Conservation (phyloP, 2,888 invertebrate species). For the Tenthredo notha region DNA sequence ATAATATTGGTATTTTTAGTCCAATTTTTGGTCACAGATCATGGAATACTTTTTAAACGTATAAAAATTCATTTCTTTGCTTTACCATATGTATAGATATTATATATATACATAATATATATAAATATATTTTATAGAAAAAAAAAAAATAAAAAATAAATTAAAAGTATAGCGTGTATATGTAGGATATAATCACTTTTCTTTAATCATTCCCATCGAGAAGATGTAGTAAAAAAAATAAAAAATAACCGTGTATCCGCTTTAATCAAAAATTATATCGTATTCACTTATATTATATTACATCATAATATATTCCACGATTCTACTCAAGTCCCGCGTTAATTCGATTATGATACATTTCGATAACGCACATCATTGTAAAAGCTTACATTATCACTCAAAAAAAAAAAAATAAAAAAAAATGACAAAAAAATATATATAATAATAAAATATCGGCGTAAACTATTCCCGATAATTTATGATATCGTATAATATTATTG, state of each 20-base stretch:
- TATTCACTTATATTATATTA: not conserved
- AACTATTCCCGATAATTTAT: no score
- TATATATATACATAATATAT: no score
- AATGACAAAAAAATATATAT: not conserved
- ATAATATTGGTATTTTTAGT: conserved; percentile 40
- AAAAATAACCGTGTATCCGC: not conserved
- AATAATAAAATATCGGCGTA: not conserved
- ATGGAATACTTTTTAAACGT: conserved; percentile 61
- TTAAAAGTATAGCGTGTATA: not conserved
- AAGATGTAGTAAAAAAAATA: not conserved
- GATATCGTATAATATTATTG: not conserved
- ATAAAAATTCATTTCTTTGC: no score
- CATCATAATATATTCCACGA: not conserved
- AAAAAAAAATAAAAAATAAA: not conserved
- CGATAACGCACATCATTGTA: not conserved
- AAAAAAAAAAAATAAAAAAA: not conserved
- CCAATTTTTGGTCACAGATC: conserved; percentile 59
- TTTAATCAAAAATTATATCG: no score
- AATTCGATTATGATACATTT: not conserved
- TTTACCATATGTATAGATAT: not conserved
- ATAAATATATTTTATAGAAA: no score
- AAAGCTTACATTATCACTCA: not conserved
- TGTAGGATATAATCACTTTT: not conserved
- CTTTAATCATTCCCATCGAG: not conserved
- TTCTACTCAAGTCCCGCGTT: not conserved